Evolutionary conservation across 2,113 vertebrate species (phyloP), one percentile per base, ranked within the genome.

Genomic region (Polyodon spathula): DNA sequence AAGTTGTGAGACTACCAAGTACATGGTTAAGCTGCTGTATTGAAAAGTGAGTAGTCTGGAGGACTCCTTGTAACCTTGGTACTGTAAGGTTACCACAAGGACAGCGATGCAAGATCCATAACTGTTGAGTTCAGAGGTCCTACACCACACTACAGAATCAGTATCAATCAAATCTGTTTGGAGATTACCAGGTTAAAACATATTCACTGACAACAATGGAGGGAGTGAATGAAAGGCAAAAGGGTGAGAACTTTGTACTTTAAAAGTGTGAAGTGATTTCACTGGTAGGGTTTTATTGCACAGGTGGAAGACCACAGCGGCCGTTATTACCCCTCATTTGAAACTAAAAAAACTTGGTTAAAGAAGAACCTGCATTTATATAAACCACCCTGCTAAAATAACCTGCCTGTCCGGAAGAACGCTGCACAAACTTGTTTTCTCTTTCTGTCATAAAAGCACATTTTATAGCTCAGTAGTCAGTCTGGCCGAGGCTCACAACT

Each of bases 241-340:
- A 17, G 56, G 15, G 73, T n/a, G 67, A 79, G 79, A 84, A 87
- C 81, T 84, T 82, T 74, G 77, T 73, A 78, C 73, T 39, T 41
- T 60, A 8, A 17, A 74, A 78, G 85, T 81, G 83, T 81, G 78
- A 85, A 86, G 79, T 83, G 81, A 80, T 84, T 76, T 84, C 79
- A 78, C 76, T 57, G 73, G 77, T 73, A 71, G 66, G 63, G 59
- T 69, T 71, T 74, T 77, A 77, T 63, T 41, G 67, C 66, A 66
- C 64, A 63, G 59, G 67, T 68, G 65, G 63, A 61, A 78, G 70
- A 82, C 73, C 76, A 77, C 76, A 73, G 69, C 66, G 15, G 39
- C 58, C 77, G 76, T 83, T 79, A 81, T 81, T 73, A 72, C 69
- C 67, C 59, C 61, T 62, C 56, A 70, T 77, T 81, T 71, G 70